A percentile compares a stretch with the other conserved stretches of the same genome.
phyloP scores from a whole-genome alignment of 2,113 vertebrate species.

The Nettapus auritus region DNA sequence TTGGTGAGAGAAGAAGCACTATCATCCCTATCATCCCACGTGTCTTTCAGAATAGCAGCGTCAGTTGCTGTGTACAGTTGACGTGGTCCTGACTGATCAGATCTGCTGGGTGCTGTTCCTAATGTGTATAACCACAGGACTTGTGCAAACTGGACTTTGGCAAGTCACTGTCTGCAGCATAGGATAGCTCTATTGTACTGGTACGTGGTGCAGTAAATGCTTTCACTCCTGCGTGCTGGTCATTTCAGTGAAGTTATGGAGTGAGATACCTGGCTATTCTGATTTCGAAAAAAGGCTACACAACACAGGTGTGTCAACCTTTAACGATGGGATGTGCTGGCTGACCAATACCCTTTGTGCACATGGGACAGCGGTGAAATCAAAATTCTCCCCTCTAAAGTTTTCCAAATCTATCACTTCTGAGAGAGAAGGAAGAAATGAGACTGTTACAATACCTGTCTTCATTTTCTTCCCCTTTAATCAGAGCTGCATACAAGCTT shows the following conservation, averaged over 20 bases:
- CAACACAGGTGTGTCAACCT: neutral
- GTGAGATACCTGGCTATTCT: neutral
- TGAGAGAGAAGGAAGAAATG: neutral
- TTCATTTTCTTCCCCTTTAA: neutral
- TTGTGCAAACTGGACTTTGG: accelerated
- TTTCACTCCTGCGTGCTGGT: neutral
- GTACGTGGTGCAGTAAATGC: too few relatives aligned
- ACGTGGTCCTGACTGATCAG: neutral
- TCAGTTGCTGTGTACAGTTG: neutral
- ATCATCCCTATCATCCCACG: accelerated
- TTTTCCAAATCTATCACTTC: neutral
- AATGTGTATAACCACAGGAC: neutral
- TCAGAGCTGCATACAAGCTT: neutral
- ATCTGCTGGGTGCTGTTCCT: neutral
- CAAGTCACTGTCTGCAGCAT: neutral
- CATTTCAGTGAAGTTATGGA: neutral
- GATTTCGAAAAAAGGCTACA: neutral
- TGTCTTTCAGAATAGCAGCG: neutral
- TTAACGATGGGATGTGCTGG: neutral
- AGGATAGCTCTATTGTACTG: neutral
- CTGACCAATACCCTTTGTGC: neutral
- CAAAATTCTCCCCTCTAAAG: neutral
- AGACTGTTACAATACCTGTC: neutral
- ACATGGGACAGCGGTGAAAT: neutral
- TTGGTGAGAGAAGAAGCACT: neutral